phyloP scores from a whole-genome alignment of 2,113 vertebrate species.

The Zosterops lateralis region DNA sequence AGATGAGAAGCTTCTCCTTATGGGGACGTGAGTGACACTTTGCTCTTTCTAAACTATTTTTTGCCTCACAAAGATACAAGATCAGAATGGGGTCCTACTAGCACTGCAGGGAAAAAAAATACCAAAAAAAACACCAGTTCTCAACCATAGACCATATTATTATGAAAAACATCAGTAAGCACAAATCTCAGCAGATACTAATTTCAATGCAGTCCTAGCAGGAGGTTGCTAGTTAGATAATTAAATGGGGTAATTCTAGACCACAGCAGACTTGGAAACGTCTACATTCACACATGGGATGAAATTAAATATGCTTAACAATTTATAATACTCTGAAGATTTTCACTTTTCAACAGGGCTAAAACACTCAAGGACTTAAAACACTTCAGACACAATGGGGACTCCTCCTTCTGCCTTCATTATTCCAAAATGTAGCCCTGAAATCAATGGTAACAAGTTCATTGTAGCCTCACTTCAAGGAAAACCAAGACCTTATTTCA shows the following conservation, averaged over 20 bases:
- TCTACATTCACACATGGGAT: not conserved
- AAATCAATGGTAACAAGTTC: not conserved
- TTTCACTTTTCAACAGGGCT: not conserved
- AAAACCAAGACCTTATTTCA: not conserved
- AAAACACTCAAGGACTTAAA: not conserved
- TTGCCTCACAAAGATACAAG: not conserved
- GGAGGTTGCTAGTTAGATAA: not conserved
- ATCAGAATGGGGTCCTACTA: not conserved
- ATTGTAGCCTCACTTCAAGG: not conserved
- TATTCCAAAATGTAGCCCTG: not conserved
- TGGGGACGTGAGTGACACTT: not conserved
- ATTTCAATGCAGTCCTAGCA: not conserved
- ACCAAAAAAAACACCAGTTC: not conserved
- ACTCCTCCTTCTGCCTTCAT: not conserved
- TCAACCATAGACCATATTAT: not conserved
- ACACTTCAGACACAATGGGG: not conserved
- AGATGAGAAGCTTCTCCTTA: not conserved
- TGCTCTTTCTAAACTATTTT: not conserved
- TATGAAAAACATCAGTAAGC: not conserved
- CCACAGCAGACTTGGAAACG: not conserved
- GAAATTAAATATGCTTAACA: not conserved
- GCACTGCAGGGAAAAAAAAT: not conserved
- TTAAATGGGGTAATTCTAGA: not conserved
- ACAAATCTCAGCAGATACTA: not conserved
- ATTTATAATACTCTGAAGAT: not conserved